Evolutionary conservation across 2,888 invertebrate species (phyloP).

Genomic region (Phaedon cochleariae): DNA sequence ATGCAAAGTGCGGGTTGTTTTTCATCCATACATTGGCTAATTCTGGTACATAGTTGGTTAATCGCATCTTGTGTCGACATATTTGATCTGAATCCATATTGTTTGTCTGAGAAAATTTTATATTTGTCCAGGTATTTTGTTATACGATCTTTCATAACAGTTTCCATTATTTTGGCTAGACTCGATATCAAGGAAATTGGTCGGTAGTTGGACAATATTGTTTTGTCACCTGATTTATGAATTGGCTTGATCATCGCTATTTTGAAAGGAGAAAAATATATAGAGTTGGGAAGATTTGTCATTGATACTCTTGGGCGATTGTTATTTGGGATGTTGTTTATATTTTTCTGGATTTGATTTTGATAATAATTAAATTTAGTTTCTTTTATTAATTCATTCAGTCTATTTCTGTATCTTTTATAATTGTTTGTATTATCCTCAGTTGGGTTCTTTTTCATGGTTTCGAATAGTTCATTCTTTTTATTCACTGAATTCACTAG

Average conservation of each 20-base stretch:
- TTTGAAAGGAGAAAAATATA: not conserved
- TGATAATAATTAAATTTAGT: not conserved
- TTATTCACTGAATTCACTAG: not conserved
- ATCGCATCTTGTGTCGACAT: not conserved
- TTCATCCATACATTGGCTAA: not conserved
- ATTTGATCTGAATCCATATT: not conserved
- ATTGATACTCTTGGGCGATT: not conserved
- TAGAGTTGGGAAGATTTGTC: not conserved
- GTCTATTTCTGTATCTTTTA: not conserved
- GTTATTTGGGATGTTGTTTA: not conserved
- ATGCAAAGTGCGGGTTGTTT: not conserved
- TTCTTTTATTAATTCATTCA: not conserved
- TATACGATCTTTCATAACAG: not conserved
- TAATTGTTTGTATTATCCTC: not conserved
- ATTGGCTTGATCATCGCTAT: not conserved
- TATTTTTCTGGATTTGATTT: not conserved
- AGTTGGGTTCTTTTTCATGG: not conserved
- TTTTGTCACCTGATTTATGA: not conserved
- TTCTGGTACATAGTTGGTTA: not conserved
- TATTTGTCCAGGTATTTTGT: not conserved
- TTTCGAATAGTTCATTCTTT: not conserved
- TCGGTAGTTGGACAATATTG: not conserved
- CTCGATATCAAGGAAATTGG: not conserved
- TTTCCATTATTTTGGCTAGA: not conserved
- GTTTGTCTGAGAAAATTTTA: not conserved